phyloP scores from a whole-genome alignment of 2,113 vertebrate genomes.

The Alexandromys fortis region DNA sequence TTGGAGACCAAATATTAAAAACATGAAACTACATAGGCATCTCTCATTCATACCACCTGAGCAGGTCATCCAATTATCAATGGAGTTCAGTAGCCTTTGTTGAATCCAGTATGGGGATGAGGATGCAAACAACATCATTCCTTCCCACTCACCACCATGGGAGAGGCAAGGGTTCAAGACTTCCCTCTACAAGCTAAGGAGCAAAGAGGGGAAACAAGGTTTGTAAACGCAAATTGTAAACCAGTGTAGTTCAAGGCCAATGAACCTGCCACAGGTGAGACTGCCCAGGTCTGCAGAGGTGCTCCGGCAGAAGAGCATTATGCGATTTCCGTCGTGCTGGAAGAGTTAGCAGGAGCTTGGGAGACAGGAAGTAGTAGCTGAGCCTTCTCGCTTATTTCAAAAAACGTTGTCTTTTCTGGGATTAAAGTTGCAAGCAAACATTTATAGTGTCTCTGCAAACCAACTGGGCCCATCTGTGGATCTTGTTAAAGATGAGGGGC shows the following conservation, averaged over 20 bases:
- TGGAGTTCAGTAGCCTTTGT: neutral
- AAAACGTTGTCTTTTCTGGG: slow-evolving; percentile 17
- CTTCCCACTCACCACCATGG: neutral
- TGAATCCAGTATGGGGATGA: neutral
- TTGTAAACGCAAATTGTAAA: slow-evolving; percentile 5
- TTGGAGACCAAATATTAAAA: neutral
- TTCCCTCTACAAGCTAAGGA: neutral
- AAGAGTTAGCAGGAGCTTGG: neutral
- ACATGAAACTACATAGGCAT: neutral
- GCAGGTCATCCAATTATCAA: neutral
- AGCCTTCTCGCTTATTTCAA: neutral
- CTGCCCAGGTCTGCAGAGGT: neutral
- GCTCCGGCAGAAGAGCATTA: neutral
- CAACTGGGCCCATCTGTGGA: neutral
- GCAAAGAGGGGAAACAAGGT: neutral
- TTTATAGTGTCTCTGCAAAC: neutral
- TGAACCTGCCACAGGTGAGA: neutral
- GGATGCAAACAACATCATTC: neutral
- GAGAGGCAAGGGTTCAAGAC: neutral
- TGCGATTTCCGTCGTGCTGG: neutral
- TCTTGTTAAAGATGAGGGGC: neutral
- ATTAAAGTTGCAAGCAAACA: slow-evolving; percentile 16
- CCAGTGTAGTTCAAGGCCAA: neutral
- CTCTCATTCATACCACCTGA: neutral
- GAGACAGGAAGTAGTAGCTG: neutral